Evolutionary conservation across 2,113 vertebrate species (phyloP).

Genomic region (Paraplagusia blochii): DNA sequence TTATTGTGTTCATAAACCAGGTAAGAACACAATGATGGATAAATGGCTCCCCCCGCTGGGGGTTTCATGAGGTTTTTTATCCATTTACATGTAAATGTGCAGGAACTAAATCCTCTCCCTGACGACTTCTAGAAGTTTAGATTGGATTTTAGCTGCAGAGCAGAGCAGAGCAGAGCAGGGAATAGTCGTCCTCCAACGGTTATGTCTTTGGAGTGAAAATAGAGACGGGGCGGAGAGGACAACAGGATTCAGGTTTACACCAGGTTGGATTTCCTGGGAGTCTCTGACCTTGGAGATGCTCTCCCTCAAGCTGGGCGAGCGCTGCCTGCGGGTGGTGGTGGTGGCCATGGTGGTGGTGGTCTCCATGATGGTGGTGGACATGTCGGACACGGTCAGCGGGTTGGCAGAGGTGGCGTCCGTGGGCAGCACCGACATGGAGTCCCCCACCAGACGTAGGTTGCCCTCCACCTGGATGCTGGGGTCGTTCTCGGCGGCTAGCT

Average conservation of each 20-base stretch:
- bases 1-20: slow-evolving; percentile 28
- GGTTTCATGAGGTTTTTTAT: slow-evolving; percentile 23
- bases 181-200: slow-evolving; percentile 17
- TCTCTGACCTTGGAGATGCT: slow-evolving; percentile 87
- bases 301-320: slow-evolving; percentile 88
- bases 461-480: slow-evolving; percentile 87
- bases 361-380: slow-evolving; percentile 96
- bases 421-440: slow-evolving; percentile 85
- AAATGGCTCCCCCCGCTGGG: slow-evolving; percentile 9
- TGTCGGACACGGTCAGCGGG: slow-evolving; percentile 87
- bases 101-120: slow-evolving; percentile 10
- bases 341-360: slow-evolving; percentile 95
- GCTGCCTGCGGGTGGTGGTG: slow-evolving; percentile 87
- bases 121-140: slow-evolving; percentile 15
- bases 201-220: slow-evolving; percentile 42
- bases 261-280: no score
- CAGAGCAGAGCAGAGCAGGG: slow-evolving; percentile 14
- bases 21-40: slow-evolving; percentile 5
- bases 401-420: slow-evolving; percentile 89
- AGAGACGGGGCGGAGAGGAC: slow-evolving; percentile 18
- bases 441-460: slow-evolving; percentile 89
- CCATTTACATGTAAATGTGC: slow-evolving; percentile 2
- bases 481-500: slow-evolving; percentile 90
- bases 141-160: slow-evolving; percentile 25
- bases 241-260: background rate